Percentiles rank a stretch among this genome's conserved stretches.
Evolutionary conservation across 64 coral and sea anemone genomes (phyloP).

Genomic region (Cladopsammia gracilis): DNA sequence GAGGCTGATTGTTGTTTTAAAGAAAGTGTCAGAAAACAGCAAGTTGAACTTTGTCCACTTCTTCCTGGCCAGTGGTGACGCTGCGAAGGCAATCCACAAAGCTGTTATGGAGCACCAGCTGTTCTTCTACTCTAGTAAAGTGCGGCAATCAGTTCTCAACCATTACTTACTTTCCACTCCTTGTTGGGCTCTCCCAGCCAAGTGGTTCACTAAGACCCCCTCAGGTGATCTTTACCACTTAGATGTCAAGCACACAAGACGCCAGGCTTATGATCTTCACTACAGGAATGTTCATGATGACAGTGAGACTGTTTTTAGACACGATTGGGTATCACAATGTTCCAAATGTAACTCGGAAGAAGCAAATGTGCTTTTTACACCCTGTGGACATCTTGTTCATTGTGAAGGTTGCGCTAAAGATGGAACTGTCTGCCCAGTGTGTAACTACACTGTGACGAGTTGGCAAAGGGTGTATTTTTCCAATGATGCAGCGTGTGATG

Average conservation of each 20-base stretch:
- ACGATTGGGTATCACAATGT: constrained; percentile 85
- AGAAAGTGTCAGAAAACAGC: constrained; percentile 73
- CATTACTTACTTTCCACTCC: constrained; percentile 94
- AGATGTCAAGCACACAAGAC: constrained; percentile 94
- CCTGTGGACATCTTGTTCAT: constrained; percentile 89
- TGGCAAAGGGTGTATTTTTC: constrained; percentile 89
- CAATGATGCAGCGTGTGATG: constrained; percentile 79
- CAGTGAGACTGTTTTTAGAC: constrained; percentile 36
- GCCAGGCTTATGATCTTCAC: constrained; percentile 94
- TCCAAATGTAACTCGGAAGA: constrained; percentile 77
- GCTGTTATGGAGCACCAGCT: constrained; percentile 95
- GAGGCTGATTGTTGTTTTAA: constrained; percentile 96
- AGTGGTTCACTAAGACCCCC: constrained; percentile 93
- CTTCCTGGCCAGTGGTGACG: constrained; percentile 88
- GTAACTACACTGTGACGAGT: constrained; percentile 68
- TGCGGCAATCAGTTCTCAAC: constrained; percentile 91
- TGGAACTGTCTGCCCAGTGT: constrained; percentile 70
- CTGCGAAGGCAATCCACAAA: constrained; percentile 98
- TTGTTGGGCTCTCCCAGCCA: constrained; percentile 97
- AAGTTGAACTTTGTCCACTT: constrained; percentile 98
- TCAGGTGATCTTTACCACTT: constrained; percentile 91
- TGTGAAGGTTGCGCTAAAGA: constrained; percentile 80
- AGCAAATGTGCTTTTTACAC: constrained; percentile 84
- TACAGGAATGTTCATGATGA: constrained; percentile 68
- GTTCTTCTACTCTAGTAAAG: constrained; percentile 96